Base-by-base conservation (phyloP, 2,888 invertebrate species). In the Prenolepis imparis region DNA sequence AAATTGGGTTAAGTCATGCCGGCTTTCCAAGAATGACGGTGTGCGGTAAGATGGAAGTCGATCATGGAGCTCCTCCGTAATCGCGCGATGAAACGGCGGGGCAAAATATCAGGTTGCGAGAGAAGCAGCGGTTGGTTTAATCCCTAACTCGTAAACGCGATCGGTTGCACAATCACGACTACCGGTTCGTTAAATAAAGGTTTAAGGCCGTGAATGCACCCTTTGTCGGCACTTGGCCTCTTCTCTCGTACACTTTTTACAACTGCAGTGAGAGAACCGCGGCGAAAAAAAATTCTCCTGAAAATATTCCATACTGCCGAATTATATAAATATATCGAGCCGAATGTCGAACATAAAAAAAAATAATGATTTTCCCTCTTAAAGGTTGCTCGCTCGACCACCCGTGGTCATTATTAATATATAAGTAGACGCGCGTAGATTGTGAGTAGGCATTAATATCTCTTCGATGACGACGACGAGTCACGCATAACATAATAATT, bases 31-130 rank as follows among this genome's bases (percentile, higher is more conserved):
- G 24, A 21, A 83, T 52, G 57, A 75, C 55, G 48, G 66, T 39
- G 70, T 28, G 55, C 39, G 52, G 44, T n/a, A 32, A 67, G 28
- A 36, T 77, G 83, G 55, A 74, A 74, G 44, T 18, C 39, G 74
- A 85, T 82, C 81, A 21, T 9, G 36, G 36, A 32, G 32, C 21
- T 28, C 28, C 24, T 36, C 84, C 73, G 77, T 88, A 90, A 90
- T 90, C 78, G 87, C 52, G 64, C 66, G 85, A 90, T 89, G 84
- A 87, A 88, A 84, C 68, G 74, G 59, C 68, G 85, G 78, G 74
- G 85, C 77, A 87, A 89, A 88, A 84, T 91, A 89, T 87, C 86
- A 85, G 85, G 72, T 91, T 87, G 85, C 83, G 39, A 61, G 64
- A 77, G 57, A 59, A 74, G 36, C 80, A 44, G 72, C 73, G 67